Base-by-base conservation (phyloP, 2,888 invertebrate genomes). In the Pachydiplax longipennis region DNA sequence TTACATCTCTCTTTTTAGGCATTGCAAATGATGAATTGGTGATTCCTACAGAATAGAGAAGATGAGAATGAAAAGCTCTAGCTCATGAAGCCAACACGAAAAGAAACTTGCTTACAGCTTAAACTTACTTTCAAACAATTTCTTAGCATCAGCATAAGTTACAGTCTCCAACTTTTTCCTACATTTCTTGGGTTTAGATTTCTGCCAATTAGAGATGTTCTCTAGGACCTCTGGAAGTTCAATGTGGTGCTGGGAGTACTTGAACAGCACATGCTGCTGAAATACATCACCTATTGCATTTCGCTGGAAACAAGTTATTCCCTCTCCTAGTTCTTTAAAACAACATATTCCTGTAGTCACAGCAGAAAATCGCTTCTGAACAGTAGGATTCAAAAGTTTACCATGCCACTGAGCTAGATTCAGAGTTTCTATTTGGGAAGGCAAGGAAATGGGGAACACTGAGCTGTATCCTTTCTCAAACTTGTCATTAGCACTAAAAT, bases 381-480 rank as follows among this genome's bases (percentile, higher is more conserved):
- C 10, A 10, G 18, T 5, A 37, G 87, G 87, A n/a, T 87, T 35
- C 37, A 87, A 22, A 58, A 87, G 37, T 40, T n/a, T 31, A 12
- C 87, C 87, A 18, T 87, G 61, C 87, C 87, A 87, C 0, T 87
- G 87, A 13, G 61, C 87, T 22, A 87, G 53, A 37, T n/a, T 87
- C 61, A 87, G 61, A n/a, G 48, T 25, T 22, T 87, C 87, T 12
- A 12, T 8, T 58, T 87, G 37, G 10, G 87, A 37, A 40, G 87
- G 87, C 18, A 87, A 12, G 3, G 65, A 87, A 22, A 61, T 13
- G 6, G 87, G 87, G 87, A 87, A 87, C 8, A 87, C 35, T 15
- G 22, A 61, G n/a, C 87, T 61, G 12, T 37, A 12, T 10, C 58
- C 37, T 31, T 31, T 25, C 31, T 31, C 25, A 87, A 35, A 61